A percentile compares a stretch with the other conserved stretches of the same genome.
phyloP scores from a whole-genome alignment of 2,113 vertebrate genomes.

The Grammatotria lemairii region DNA sequence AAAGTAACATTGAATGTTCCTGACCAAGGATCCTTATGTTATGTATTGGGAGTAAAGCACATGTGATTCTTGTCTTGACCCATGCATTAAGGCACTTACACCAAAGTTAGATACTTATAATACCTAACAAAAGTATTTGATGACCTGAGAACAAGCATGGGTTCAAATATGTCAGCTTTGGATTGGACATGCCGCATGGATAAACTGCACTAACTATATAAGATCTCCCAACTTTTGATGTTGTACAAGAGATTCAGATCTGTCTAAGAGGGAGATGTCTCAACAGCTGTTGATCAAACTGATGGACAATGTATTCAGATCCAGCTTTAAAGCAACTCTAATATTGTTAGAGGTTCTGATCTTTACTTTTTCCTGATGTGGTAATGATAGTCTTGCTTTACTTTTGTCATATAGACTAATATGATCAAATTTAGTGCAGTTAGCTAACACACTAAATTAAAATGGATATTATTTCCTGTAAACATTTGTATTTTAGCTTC shows the following conservation, averaged over 20 bases:
- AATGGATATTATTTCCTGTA: neutral
- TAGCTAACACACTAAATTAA: neutral
- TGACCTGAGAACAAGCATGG: neutral
- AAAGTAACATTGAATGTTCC: neutral
- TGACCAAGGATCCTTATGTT: neutral
- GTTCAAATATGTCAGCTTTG: neutral
- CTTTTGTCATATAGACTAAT: neutral
- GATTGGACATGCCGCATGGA: rapidly evolving
- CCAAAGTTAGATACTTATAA: neutral
- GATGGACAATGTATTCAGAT: neutral
- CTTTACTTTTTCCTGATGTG: neutral
- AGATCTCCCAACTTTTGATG: rapidly evolving
- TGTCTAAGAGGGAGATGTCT: neutral
- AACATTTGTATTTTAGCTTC: neutral
- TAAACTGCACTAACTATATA: neutral
- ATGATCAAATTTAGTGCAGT: neutral
- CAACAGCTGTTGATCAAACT: neutral
- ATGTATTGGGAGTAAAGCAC: neutral
- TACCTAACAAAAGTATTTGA: neutral
- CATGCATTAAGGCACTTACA: neutral
- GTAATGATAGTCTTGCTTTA: neutral
- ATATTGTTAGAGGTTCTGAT: neutral
- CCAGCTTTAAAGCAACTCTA: neutral
- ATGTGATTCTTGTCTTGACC: neutral
- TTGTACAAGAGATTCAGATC: neutral